These are phyloP conservation scores for Cladopsammia gracilis DNA, from an alignment of 64 coral and sea anemone genomes.

Conservation along the genomic window DNA sequence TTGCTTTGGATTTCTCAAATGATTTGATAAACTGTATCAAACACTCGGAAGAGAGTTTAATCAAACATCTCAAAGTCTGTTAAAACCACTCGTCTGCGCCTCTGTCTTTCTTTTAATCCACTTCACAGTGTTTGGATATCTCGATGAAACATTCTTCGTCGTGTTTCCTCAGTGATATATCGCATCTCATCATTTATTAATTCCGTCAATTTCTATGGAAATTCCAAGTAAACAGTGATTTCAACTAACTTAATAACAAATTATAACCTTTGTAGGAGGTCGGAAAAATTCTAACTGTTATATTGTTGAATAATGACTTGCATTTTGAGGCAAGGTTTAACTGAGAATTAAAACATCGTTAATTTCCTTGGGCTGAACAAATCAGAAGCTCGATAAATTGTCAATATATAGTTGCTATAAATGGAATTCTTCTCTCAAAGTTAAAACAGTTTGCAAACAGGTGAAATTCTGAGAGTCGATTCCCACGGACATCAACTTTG, in stretches of 20 bases:
- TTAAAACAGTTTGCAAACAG: not conserved
- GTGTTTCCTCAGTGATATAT: too few species aligned
- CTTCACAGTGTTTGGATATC: too few species aligned
- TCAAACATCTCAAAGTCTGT: too few species aligned
- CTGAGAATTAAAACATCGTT: not conserved
- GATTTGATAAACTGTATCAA: too few species aligned
- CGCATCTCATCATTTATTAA: not conserved
- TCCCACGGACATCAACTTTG: too few species aligned
- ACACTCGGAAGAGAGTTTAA: too few species aligned
- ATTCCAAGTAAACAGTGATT: not conserved
- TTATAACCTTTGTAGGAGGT: not conserved
- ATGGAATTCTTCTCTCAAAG: not conserved
- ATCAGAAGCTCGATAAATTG: not conserved
- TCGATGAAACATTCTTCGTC: too few species aligned
- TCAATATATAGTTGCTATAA: not conserved
- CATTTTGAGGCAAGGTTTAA: not conserved
- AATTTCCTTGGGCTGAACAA: not conserved
- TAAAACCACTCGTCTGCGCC: too few species aligned
- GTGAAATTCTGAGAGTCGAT: not conserved
- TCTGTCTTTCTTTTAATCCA: too few species aligned
- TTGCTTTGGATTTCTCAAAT: too few species aligned
- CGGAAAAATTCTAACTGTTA: not conserved
- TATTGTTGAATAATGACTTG: slow-evolving; percentile 8
- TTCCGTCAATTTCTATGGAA: not conserved
- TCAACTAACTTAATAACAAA: not conserved